Evolutionary conservation across 2,113 vertebrate genomes (phyloP).

Genomic region (Zeus faber): DNA sequence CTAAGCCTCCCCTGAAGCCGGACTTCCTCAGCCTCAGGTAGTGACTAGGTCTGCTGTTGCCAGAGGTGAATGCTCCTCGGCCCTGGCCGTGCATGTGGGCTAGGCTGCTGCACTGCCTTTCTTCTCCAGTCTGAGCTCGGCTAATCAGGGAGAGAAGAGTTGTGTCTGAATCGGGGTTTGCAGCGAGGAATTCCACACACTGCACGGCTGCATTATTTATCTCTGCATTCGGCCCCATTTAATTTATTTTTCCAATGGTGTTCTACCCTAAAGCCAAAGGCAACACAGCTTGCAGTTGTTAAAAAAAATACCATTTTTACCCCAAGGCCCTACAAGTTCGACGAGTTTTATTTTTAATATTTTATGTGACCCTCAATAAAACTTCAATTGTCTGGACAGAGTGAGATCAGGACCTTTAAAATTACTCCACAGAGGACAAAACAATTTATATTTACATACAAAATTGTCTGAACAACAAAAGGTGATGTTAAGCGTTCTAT

Average conservation of each 20-base stretch:
- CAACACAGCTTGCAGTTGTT: conserved; percentile 49
- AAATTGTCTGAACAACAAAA: conserved; percentile 44
- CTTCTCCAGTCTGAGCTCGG: conserved; percentile 58
- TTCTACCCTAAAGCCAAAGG: conserved; percentile 58
- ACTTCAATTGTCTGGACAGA: conserved; percentile 67
- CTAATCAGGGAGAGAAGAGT: conserved; percentile 67
- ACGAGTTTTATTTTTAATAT: conserved; percentile 66
- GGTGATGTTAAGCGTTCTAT: conserved; percentile 32
- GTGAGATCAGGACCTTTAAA: conserved; percentile 68
- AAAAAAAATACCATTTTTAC: conserved; percentile 50
- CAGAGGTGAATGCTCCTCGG: conserved; percentile 51
- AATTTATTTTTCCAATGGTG: conserved; percentile 74
- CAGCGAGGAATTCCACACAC: conserved; percentile 57
- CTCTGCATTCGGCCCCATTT: conserved; percentile 67
- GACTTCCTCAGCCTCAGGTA: conserved; percentile 63
- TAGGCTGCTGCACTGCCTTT: conserved; percentile 47
- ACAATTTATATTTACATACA: conserved; percentile 60
- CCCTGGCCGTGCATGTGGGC: conserved; percentile 38
- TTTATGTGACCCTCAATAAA: conserved; percentile 61
- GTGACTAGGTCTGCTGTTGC: conserved; percentile 41
- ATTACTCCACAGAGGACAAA: conserved; percentile 60
- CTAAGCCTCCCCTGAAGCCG: conserved; percentile 62
- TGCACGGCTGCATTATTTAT: conserved; percentile 74
- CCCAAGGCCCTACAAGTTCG: conserved; percentile 43
- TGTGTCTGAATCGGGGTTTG: conserved; percentile 58